Conservation (phyloP, 2,888 invertebrate genomes). For the Diachrysia chrysitis region DNA sequence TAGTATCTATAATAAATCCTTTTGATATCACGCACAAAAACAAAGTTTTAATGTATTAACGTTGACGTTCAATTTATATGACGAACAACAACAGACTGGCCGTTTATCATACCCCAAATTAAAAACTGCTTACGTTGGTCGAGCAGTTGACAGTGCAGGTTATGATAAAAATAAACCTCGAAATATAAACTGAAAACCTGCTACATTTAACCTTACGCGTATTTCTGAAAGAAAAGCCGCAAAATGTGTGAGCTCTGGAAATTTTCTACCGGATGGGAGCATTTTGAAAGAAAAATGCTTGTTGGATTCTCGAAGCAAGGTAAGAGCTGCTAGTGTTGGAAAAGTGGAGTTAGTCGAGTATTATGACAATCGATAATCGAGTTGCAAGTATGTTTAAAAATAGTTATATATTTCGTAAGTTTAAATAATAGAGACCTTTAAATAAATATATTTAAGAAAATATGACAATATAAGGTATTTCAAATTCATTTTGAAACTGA, state of each 20-base stretch:
- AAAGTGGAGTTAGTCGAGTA: slow-evolving; percentile 31
- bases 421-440: background rate
- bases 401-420: background rate
- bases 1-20: too few species aligned
- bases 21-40: too few species aligned
- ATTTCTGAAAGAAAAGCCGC: slow-evolving; percentile 59
- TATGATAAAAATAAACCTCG: slow-evolving; percentile 9
- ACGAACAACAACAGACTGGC: background rate
- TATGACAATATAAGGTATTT: too few species aligned
- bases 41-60: too few species aligned
- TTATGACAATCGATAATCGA: slow-evolving; percentile 14
- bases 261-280: slow-evolving; percentile 60
- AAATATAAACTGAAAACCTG: slow-evolving; percentile 35
- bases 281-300: slow-evolving; percentile 67
- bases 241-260: slow-evolving; percentile 55
- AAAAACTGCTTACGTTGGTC: background rate
- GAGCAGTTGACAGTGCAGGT: background rate
- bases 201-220: slow-evolving; percentile 46
- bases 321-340: slow-evolving; percentile 42
- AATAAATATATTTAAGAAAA: too few species aligned
- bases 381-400: background rate
- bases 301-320: slow-evolving; percentile 61
- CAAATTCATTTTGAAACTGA: too few species aligned
- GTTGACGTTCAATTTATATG: background rate
- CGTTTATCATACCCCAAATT: background rate